These are phyloP conservation scores for Onychostoma macrolepis DNA, from an alignment of 2,113 vertebrate species.

Conservation along the genomic window DNA sequence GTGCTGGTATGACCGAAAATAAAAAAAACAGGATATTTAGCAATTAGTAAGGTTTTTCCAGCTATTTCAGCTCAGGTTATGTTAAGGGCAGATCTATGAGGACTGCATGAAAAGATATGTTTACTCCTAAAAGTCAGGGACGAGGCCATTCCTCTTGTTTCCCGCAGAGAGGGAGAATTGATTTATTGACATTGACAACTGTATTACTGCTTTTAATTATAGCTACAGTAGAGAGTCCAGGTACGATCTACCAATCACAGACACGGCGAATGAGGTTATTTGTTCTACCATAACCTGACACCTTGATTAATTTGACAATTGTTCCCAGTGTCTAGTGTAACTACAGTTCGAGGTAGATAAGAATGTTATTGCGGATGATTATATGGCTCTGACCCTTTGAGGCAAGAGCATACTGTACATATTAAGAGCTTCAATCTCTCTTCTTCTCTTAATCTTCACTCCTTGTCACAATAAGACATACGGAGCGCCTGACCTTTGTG, in stretches of 20 bases:
- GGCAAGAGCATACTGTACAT: constrained; percentile 47
- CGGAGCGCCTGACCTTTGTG: constrained; percentile 2
- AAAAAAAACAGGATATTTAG: not conserved
- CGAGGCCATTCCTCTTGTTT: constrained; percentile 46
- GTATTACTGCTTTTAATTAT: constrained; percentile 80
- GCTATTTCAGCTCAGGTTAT: not conserved
- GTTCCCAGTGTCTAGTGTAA: constrained; percentile 68
- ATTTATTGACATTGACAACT: constrained; percentile 76
- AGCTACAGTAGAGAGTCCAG: constrained; percentile 65
- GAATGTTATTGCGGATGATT: constrained; percentile 68
- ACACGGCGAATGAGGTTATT: constrained; percentile 72
- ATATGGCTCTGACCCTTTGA: constrained; percentile 70
- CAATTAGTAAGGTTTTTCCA: not conserved
- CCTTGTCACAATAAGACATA: constrained; percentile 20
- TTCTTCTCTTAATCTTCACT: constrained; percentile 35
- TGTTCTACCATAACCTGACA: constrained; percentile 70
- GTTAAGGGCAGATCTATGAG: not conserved
- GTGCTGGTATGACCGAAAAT: not conserved
- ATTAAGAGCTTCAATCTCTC: constrained; percentile 36
- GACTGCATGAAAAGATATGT: constrained; percentile 10
- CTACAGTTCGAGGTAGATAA: constrained; percentile 68
- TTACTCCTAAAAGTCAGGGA: constrained; percentile 51
- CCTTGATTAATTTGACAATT: constrained; percentile 77
- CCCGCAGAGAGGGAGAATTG: constrained; percentile 57
- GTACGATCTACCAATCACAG: constrained; percentile 72